Evolutionary conservation across 2,888 invertebrate species (phyloP), one percentile per base, ranked within the genome.

Genomic region (Agonum fuliginosum): DNA sequence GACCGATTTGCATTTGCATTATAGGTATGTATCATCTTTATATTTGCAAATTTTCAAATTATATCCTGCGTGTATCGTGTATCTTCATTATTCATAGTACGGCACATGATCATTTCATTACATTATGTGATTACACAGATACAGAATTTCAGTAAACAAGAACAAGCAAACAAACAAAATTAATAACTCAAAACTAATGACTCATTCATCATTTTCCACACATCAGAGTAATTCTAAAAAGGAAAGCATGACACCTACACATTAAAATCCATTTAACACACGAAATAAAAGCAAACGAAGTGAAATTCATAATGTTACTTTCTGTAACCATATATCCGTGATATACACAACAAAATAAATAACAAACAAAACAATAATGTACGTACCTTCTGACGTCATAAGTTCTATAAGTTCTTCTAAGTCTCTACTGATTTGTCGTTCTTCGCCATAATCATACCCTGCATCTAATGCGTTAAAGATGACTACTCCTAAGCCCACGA

Each of bases 381-480:
- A 54, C 86, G 88, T 87, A 87, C 92, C 92, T 81, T 91, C 90
- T 62, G 91, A 90, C 69, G 95, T 94, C 96, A 97, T 96, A 84
- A 93, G 91, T 80, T 93, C 93, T 84, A 98, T 95, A 74, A 98
- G 92, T 71, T 91, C 90, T 86, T 96, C 96, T 81, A 98, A 90
- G 84, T 96, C 95, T 10, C 93, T 92, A 81, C 95, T 95, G 82
- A 98, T 92, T 82, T 93, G 92, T 81, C 95, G 90, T 88, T 97
- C 97, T 87, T 97, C 96, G 80, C 94, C 94, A 30, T 93, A 94
- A 48, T 92, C 91, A 83, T 95, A 91, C 81, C 96, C 95, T 87
- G 93, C 96, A 88, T 98, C 97, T 86, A 98, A 89, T 41, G 97
- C 96, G 83, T 93, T 92, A 88, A 95, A 98, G 82, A 97, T 92